Conservation (phyloP, 2,797 vertebrate species). For the Rachycentron canadum region DNA sequence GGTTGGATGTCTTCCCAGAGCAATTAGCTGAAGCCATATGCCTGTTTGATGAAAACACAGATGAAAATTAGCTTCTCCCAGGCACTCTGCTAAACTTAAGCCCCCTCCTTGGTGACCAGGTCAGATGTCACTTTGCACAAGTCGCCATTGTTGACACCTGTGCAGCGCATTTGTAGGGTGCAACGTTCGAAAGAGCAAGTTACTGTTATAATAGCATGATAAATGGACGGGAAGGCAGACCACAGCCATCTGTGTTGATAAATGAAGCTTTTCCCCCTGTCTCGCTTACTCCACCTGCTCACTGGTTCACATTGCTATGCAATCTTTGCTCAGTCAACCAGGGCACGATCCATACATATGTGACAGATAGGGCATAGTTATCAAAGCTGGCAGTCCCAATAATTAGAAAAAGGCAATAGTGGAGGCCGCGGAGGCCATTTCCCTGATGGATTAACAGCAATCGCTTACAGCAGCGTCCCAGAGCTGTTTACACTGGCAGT, state of each 20-base stretch:
- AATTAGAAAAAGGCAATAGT: constrained; percentile 81
- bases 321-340: constrained; percentile 57
- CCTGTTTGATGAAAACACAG: constrained; percentile 84
- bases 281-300: constrained; percentile 60
- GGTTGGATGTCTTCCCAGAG: constrained; percentile 82
- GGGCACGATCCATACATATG: constrained; percentile 64
- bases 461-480: constrained; percentile 60
- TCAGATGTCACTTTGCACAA: constrained; percentile 31
- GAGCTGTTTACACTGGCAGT: constrained; percentile 72
- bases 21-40: constrained; percentile 82
- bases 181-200: constrained; percentile 17
- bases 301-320: constrained; percentile 56
- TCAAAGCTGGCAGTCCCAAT: constrained; percentile 81
- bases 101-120: constrained; percentile 45
- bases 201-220: constrained; percentile 40
- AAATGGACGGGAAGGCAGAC: constrained; percentile 36
- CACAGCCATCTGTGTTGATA: constrained; percentile 52
- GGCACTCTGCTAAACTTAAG: constrained; percentile 39
- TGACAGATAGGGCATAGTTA: constrained; percentile 77
- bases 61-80: constrained; percentile 75
- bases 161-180: not conserved
- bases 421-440: constrained; percentile 66
- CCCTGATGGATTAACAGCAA: constrained; percentile 78
- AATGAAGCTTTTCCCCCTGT: constrained; percentile 35
- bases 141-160: constrained; percentile 24